phyloP scores from a whole-genome alignment of 2,797 vertebrate genomes.

The Alca torda region DNA sequence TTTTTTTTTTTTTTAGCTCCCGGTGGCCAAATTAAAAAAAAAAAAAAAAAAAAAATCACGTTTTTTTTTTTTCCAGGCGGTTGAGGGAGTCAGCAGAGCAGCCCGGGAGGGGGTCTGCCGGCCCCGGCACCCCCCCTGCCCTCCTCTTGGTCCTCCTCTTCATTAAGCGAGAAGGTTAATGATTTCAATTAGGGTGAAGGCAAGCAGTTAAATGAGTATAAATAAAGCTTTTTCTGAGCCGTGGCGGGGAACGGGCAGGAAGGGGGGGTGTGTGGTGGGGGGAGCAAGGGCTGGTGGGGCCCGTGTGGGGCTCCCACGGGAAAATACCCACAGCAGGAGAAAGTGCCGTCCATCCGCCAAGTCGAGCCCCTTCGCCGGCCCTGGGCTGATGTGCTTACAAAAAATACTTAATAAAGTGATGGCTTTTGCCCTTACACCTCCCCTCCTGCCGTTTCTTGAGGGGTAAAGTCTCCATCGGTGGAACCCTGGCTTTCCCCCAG shows the following conservation, averaged over 20 bases:
- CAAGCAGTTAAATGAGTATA: constrained; percentile 58
- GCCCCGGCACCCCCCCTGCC: neutral
- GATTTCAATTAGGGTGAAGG: constrained; percentile 69
- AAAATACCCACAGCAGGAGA: neutral
- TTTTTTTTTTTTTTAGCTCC: neutral
- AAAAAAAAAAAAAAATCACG: neutral
- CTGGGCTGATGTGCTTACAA: neutral
- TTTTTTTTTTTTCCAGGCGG: neutral
- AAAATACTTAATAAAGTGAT: neutral
- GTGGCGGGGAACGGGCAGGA: neutral
- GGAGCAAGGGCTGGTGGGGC: rapidly evolving
- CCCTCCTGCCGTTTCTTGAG: neutral
- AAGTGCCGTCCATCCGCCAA: rapidly evolving
- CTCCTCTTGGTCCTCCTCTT: constrained; percentile 33
- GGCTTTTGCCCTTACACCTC: neutral
- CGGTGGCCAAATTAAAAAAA: constrained; percentile 41
- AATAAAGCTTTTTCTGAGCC: constrained; percentile 42
- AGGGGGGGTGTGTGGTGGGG: neutral
- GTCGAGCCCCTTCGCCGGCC: rapidly evolving
- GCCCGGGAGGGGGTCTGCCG: neutral
- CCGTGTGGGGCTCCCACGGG: neutral
- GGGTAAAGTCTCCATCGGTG: neutral
- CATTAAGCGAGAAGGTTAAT: constrained; percentile 74
- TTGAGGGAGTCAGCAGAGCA: neutral
- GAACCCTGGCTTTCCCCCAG: neutral